A percentile compares a stretch with the other conserved stretches of the same genome.
Evolutionary conservation across 2,888 invertebrate genomes (phyloP).

Genomic region (Gnatocerus cornutus): DNA sequence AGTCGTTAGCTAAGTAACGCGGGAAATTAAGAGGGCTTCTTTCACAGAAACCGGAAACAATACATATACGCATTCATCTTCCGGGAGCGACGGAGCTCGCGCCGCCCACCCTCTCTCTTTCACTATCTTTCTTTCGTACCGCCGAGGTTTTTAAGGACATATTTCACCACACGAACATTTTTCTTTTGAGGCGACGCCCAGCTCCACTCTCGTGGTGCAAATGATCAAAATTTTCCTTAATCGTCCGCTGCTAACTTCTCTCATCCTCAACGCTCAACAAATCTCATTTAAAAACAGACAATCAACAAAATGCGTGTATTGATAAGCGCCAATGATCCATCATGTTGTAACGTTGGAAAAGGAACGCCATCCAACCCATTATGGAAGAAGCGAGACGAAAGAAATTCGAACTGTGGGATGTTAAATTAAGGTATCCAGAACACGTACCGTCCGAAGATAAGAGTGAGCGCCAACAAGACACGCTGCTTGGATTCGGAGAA

Average conservation of each 20-base stretch:
- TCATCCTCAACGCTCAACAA: too few species aligned
- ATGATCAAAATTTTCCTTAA: background rate
- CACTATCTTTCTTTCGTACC: constrained; percentile 37
- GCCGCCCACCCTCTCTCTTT: constrained; percentile 47
- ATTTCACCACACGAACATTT: constrained; percentile 56
- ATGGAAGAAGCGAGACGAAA: constrained; percentile 36
- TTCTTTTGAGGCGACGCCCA: constrained; percentile 14
- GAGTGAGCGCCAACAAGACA: constrained; percentile 60
- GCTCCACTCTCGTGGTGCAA: background rate
- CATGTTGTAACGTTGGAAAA: constrained; percentile 55
- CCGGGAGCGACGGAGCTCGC: constrained; percentile 61
- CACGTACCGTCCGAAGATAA: constrained; percentile 62
- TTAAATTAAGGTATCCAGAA: constrained; percentile 64
- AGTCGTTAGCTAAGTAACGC: constrained; percentile 71
- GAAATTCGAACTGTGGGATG: constrained; percentile 55
- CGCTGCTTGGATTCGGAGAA: constrained; percentile 46
- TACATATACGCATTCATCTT: constrained; percentile 72
- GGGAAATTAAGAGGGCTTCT: constrained; percentile 71
- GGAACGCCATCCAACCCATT: background rate
- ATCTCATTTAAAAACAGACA: too few species aligned
- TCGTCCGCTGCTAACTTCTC: too few species aligned
- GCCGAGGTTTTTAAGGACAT: constrained; percentile 58
- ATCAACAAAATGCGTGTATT: too few species aligned
- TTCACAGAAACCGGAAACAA: constrained; percentile 70
- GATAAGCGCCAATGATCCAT: constrained; percentile 51